phyloP scores from a whole-genome alignment of 1,140 invertebrate species.

The Periplaneta americana region DNA sequence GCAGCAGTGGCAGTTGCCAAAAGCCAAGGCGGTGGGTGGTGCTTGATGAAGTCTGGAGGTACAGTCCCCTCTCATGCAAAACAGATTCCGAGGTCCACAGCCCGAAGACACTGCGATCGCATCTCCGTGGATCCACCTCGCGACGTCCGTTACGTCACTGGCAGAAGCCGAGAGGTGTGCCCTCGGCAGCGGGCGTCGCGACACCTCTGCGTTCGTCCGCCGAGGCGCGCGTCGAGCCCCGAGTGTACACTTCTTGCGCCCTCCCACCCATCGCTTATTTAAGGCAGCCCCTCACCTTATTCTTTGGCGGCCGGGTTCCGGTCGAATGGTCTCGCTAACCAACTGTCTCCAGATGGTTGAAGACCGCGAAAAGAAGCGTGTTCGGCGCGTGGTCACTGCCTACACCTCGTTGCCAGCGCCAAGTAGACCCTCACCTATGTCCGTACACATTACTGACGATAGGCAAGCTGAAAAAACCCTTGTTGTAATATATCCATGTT shows the following conservation, averaged over 20 bases:
- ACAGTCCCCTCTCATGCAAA: not conserved
- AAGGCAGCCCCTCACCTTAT: not conserved
- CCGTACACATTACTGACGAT: too few relatives aligned
- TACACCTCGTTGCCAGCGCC: not conserved
- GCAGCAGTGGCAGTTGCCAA: not conserved
- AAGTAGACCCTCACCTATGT: not conserved
- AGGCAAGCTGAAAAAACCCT: too few relatives aligned
- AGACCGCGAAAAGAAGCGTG: constrained; percentile 6
- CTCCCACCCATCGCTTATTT: not conserved
- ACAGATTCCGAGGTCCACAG: not conserved
- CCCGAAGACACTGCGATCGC: too few relatives aligned
- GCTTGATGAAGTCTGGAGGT: not conserved
- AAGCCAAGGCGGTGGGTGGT: not conserved
- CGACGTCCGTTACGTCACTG: not conserved
- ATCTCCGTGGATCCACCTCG: too few relatives aligned
- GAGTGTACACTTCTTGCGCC: not conserved
- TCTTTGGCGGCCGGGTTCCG: not conserved
- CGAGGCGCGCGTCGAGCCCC: not conserved
- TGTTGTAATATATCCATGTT: too few relatives aligned
- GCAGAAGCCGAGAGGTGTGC: not conserved
- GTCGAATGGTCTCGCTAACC: constrained; percentile 9
- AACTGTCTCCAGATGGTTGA: constrained; percentile 15
- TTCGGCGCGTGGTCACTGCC: constrained; percentile 3
- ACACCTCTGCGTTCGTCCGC: not conserved
- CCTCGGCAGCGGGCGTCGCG: not conserved